Percentiles rank a stretch among this genome's conserved stretches.
phyloP scores from a whole-genome alignment of 2,888 invertebrate species.

The Anoncus sp. region DNA sequence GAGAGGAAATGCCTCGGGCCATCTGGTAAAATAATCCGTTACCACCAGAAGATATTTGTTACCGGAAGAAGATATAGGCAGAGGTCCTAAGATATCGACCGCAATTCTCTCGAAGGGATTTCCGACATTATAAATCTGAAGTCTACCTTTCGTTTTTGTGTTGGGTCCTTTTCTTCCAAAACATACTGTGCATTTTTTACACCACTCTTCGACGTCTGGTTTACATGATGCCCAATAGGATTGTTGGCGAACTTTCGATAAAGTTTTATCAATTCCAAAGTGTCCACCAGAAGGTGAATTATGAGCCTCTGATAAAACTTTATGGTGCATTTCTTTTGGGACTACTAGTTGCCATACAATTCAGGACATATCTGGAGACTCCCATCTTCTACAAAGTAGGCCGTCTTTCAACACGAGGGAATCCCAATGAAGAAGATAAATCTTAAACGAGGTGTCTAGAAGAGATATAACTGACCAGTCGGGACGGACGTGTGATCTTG shows the following conservation, averaged over 20 bases:
- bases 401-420: constrained; percentile 46
- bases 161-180: constrained; percentile 60
- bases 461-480: constrained; percentile 12
- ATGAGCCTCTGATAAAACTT: constrained; percentile 48
- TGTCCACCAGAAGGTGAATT: constrained; percentile 66
- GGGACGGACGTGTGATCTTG: too few species aligned
- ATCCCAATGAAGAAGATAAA: constrained; percentile 58
- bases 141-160: constrained; percentile 45
- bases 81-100: constrained; percentile 66
- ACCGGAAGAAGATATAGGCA: constrained; percentile 60
- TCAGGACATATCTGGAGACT: constrained; percentile 20
- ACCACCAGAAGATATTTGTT: constrained; percentile 69
- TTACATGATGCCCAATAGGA: constrained; percentile 62
- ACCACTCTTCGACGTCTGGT: constrained; percentile 66
- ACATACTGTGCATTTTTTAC: constrained; percentile 63
- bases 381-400: constrained; percentile 50
- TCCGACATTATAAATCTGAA: constrained; percentile 65
- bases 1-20: constrained; percentile 59
- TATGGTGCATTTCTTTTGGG: too few species aligned
- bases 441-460: constrained; percentile 14
- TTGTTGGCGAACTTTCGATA: constrained; percentile 64
- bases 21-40: constrained; percentile 30
- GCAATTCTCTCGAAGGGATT: constrained; percentile 64
- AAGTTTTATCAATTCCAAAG: constrained; percentile 68
- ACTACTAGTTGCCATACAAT: too few species aligned